Conservation (phyloP, 2,888 invertebrate genomes). For the Spilarctia lutea region DNA sequence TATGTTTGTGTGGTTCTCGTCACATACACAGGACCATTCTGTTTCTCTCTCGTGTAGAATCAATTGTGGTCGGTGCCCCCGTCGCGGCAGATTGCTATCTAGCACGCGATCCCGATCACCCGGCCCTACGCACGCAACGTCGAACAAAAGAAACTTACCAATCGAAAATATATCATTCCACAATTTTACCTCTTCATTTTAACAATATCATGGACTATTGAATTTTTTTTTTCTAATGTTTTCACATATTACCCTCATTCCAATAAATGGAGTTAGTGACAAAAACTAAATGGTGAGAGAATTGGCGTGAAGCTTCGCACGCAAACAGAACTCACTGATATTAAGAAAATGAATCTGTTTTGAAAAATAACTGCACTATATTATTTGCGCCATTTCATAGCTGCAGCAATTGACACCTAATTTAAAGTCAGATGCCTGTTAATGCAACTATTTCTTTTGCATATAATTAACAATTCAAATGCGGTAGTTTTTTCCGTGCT, state of each 20-base stretch:
- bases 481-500: conserved; percentile 71
- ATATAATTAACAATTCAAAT: conserved; percentile 83
- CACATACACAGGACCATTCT: conserved; percentile 53
- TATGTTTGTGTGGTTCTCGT: conserved; percentile 39
- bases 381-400: conserved; percentile 66
- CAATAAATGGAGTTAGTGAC: not conserved
- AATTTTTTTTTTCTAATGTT: conserved; percentile 37
- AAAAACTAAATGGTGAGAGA: not conserved
- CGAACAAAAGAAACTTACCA: conserved; percentile 77
- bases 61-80: conserved; percentile 80
- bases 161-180: conserved; percentile 68
- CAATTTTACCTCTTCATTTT: conserved; percentile 59
- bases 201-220: conserved; percentile 44
- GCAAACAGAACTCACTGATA: not conserved
- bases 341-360: not conserved
- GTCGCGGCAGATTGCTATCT: conserved; percentile 75
- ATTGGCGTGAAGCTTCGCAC: not conserved
- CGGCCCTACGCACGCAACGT: conserved; percentile 77
- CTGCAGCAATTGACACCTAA: conserved; percentile 75
- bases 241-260: conserved; percentile 25
- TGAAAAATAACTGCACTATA: not conserved
- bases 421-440: conserved; percentile 72
- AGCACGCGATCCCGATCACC: conserved; percentile 83
- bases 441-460: conserved; percentile 82
- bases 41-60: conserved; percentile 70